phyloP scores from a whole-genome alignment of 2,113 vertebrate species.

The Cyprinodon tularosa region DNA sequence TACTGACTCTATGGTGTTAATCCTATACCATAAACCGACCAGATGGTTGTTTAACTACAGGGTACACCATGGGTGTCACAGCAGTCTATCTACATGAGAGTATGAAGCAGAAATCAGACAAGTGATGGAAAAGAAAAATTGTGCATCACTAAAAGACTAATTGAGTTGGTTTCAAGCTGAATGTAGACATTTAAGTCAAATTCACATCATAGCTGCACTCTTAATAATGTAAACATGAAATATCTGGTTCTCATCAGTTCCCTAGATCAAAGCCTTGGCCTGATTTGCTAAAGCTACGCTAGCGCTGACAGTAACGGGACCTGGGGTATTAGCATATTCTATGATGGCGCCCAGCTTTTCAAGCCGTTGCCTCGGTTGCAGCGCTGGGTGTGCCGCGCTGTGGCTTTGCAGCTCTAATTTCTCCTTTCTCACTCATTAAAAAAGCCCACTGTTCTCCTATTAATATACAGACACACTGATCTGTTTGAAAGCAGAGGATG shows the following conservation, averaged over 20 bases:
- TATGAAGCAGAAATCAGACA: conserved; percentile 8
- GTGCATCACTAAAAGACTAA: conserved; percentile 6
- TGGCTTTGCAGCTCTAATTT: conserved; percentile 80
- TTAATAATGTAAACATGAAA: conserved; percentile 55
- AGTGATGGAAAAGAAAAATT: conserved; percentile 16
- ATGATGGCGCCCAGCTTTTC: conserved; percentile 75
- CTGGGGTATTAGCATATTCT: conserved; percentile 76
- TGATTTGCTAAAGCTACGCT: conserved; percentile 72
- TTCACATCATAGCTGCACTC: conserved; percentile 49
- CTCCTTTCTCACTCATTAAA: conserved; percentile 78
- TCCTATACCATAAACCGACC: conserved; percentile 61
- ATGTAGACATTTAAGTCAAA: conserved; percentile 31
- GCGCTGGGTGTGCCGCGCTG: conserved; percentile 69
- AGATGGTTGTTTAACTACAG: conserved; percentile 69
- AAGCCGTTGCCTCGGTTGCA: conserved; percentile 69
- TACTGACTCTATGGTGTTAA: conserved; percentile 51
- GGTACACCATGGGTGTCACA: conserved; percentile 25
- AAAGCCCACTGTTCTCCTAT: conserved; percentile 80
- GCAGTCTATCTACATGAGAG: conserved; percentile 15
- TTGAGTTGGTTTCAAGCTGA: conserved; percentile 12
- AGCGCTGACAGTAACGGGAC: conserved; percentile 70
- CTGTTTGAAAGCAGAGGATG: conserved; percentile 77
- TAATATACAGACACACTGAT: conserved; percentile 83
- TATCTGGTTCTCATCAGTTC: conserved; percentile 67
- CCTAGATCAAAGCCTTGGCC: conserved; percentile 72